Conservation (phyloP, 2,888 invertebrate genomes). For the Drosophila rubida region DNA sequence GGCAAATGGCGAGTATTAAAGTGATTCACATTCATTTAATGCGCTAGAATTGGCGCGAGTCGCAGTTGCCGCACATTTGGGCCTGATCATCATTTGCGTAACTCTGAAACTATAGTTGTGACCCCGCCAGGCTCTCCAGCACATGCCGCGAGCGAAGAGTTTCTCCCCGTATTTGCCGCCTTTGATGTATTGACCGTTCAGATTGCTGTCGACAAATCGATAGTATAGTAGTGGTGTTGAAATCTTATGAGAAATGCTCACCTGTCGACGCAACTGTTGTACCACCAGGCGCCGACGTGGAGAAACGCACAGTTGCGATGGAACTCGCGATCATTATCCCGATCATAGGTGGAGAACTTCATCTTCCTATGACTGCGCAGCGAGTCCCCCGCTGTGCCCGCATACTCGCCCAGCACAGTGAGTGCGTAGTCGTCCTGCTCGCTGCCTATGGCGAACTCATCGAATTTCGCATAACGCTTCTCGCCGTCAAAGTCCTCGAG, state of each 20-base stretch:
- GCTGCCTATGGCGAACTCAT: constrained; percentile 88
- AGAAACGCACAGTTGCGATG: constrained; percentile 88
- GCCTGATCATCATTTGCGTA: constrained; percentile 88
- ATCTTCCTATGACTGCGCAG: constrained; percentile 89
- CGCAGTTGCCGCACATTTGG: constrained; percentile 50
- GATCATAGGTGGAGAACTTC: constrained; percentile 89
- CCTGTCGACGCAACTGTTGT: constrained; percentile 89
- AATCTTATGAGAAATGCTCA: constrained; percentile 50
- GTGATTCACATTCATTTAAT: constrained; percentile 19
- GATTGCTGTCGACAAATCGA: constrained; percentile 85
- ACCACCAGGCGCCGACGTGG: constrained; percentile 91
- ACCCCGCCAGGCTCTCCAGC: constrained; percentile 89
- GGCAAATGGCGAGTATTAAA: neutral
- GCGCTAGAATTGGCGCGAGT: neutral
- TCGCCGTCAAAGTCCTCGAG: constrained; percentile 87
- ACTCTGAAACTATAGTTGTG: constrained; percentile 87
- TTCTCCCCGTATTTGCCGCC: constrained; percentile 84
- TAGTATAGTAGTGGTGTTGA: neutral
- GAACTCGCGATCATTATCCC: constrained; percentile 88
- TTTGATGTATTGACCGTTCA: constrained; percentile 86
- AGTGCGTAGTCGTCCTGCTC: constrained; percentile 88
- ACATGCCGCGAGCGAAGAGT: constrained; percentile 86
- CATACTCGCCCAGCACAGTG: constrained; percentile 88
- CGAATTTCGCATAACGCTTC: constrained; percentile 87
- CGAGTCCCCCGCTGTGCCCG: constrained; percentile 89